A percentile compares a stretch with the other conserved stretches of the same genome.
Evolutionary conservation across 1,140 invertebrate genomes (phyloP).

Genomic region (Papilio helenus): DNA sequence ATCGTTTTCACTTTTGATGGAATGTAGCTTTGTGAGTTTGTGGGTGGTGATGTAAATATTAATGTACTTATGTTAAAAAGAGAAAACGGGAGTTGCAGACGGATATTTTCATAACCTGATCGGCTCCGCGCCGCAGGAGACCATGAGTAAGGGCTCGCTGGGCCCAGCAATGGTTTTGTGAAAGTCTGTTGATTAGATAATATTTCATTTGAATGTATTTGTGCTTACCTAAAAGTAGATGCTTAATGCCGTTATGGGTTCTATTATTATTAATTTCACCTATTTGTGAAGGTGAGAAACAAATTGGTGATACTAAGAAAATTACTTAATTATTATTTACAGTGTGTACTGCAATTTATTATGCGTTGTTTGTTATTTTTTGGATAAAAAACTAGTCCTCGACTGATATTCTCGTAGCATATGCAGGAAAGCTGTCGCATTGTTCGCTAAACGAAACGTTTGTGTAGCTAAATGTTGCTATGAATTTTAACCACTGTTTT

Average conservation of each 20-base stretch:
- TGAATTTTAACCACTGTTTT: conserved; percentile 16
- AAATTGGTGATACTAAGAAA: neutral
- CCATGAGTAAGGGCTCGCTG: neutral
- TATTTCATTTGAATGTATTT: neutral
- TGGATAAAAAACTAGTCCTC: neutral
- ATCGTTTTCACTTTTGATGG: conserved; percentile 33
- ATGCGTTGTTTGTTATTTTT: neutral
- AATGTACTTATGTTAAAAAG: conserved; percentile 34
- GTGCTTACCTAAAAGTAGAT: no score
- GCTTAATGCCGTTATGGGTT: no score
- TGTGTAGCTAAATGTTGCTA: neutral
- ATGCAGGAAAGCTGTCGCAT: conserved; percentile 10
- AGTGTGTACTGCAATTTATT: neutral
- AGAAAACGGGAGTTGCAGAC: conserved; percentile 29
- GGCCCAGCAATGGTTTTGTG: conserved; percentile 3
- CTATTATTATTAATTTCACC: neutral
- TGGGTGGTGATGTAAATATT: conserved; percentile 35
- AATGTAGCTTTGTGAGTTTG: conserved; percentile 21
- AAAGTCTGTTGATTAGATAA: conserved; percentile 16
- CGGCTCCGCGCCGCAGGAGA: neutral
- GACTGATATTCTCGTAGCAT: neutral
- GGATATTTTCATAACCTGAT: conserved; percentile 34
- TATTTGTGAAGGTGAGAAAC: neutral
- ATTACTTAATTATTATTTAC: neutral
- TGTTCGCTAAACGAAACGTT: conserved; percentile 12